Conservation (phyloP, 2,797 vertebrate genomes). For the Austrolebias charrua region DNA sequence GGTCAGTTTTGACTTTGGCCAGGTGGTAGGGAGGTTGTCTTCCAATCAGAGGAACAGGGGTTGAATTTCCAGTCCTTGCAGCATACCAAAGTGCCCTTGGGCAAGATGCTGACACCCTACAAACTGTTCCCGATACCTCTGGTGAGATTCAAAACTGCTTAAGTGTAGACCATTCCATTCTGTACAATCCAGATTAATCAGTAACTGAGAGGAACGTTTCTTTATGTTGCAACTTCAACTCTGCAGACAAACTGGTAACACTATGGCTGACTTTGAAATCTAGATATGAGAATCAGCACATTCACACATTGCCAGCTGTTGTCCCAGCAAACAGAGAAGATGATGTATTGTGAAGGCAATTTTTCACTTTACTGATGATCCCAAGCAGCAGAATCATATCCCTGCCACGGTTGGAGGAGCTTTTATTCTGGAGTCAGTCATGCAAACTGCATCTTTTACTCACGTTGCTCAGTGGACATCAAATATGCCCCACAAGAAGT, state of each 20-base stretch:
- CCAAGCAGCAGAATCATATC: constrained; percentile 11
- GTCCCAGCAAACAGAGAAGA: constrained; percentile 3
- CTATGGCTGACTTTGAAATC: constrained; percentile 16
- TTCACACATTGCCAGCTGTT: neutral
- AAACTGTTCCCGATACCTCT: no score
- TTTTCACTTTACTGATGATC: constrained; percentile 40
- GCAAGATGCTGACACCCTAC: no score
- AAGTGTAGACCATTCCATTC: no score
- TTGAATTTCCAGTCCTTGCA: no score
- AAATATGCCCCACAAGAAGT: neutral
- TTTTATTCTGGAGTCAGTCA: constrained; percentile 13
- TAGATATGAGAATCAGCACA: neutral
- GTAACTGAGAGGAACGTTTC: neutral
- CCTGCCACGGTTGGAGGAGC: constrained; percentile 9
- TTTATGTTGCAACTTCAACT: neutral
- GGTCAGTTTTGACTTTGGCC: no score
- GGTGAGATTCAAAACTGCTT: no score
- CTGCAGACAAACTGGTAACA: neutral
- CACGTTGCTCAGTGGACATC: neutral
- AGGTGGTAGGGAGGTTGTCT: no score
- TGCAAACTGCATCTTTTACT: constrained; percentile 17
- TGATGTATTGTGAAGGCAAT: constrained; percentile 18
- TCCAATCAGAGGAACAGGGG: no score
- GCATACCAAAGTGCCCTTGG: no score
- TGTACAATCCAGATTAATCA: neutral